Base-by-base conservation (phyloP, 2,888 invertebrate species). In the Branchipolynoe longqiensis region DNA sequence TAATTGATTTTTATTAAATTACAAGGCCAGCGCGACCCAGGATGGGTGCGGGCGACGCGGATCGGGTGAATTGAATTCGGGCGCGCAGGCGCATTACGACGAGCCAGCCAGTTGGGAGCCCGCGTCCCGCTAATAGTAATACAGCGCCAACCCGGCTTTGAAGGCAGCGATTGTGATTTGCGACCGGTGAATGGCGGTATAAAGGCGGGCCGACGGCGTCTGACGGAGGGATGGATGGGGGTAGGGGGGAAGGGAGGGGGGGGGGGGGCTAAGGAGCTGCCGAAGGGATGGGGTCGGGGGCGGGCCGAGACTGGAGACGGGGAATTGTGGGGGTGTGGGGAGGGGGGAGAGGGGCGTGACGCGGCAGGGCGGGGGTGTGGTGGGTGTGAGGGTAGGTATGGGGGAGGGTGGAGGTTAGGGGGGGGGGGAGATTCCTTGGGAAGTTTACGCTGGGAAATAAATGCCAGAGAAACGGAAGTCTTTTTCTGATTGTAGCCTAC, bases 1-100 rank as follows among this genome's bases (percentile, higher is more conserved):
- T 78, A 78, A 78, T 78, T 78, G 78, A 78, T 78, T 78, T 78
- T 78, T 41, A 78, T 78, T 78, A 78, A 78, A 78, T 78, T 78
- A 78, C 78, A 78, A 78, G 78, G 78, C 78, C 22, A 25, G 62
- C 6, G n/a, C 8, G 62, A 62, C 8, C n/a, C 8, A n/a, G n/a
- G n/a, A n/a, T n/a, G n/a, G n/a, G n/a, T n/a, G n/a, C n/a, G n/a
- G n/a, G n/a, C n/a, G n/a, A n/a, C n/a, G n/a, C n/a, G n/a, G n/a
- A n/a, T n/a, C n/a, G 25, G 62, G n/a, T 22, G 31, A 62, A 62
- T 62, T 62, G 6, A 62, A 62, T 62, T 62, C 28, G 6, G 62
- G 62, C 14, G 62, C 8, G n/a, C n/a, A n/a, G n/a, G n/a, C n/a
- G n/a, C n/a, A n/a, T n/a, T n/a, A n/a, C n/a, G n/a, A n/a, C n/a